Evolutionary conservation across 2,888 invertebrate genomes (phyloP).

Genomic region (Eupithecia insigniata): DNA sequence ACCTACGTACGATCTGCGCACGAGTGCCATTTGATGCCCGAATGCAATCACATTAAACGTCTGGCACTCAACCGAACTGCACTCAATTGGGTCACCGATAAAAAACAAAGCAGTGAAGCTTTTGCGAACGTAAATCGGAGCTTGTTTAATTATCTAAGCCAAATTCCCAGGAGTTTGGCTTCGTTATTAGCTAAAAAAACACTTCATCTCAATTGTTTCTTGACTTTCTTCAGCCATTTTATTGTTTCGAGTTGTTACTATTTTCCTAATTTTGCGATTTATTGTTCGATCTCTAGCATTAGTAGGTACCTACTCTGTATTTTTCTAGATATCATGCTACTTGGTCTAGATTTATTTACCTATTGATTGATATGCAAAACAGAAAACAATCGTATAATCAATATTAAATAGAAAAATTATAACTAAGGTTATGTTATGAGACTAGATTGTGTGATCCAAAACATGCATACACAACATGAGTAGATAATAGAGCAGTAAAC

Average conservation of each 20-base stretch:
- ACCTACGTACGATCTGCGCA: neutral
- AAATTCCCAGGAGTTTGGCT: conserved; percentile 22
- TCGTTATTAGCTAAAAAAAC: neutral
- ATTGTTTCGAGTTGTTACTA: neutral
- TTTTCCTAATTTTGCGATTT: neutral
- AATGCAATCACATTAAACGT: conserved; percentile 40
- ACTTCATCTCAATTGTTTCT: neutral
- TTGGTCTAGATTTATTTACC: neutral
- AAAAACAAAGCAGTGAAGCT: conserved; percentile 46
- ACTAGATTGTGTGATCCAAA: too few relatives aligned
- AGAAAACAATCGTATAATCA: too few relatives aligned
- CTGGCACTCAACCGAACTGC: conserved; percentile 61
- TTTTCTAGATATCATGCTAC: neutral
- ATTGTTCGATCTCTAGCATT: neutral
- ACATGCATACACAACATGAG: too few relatives aligned
- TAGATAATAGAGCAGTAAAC: too few relatives aligned
- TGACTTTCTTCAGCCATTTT: neutral
- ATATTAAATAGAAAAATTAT: too few relatives aligned
- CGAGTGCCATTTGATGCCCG: conserved; percentile 48
- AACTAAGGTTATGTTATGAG: too few relatives aligned
- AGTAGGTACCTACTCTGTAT: neutral
- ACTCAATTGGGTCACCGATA: conserved; percentile 64
- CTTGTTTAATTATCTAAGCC: conserved; percentile 29
- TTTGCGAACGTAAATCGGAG: conserved; percentile 3
- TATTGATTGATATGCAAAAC: too few relatives aligned